Base-by-base conservation (phyloP, 2,888 invertebrate species). In the Agriopis leucophaearia region DNA sequence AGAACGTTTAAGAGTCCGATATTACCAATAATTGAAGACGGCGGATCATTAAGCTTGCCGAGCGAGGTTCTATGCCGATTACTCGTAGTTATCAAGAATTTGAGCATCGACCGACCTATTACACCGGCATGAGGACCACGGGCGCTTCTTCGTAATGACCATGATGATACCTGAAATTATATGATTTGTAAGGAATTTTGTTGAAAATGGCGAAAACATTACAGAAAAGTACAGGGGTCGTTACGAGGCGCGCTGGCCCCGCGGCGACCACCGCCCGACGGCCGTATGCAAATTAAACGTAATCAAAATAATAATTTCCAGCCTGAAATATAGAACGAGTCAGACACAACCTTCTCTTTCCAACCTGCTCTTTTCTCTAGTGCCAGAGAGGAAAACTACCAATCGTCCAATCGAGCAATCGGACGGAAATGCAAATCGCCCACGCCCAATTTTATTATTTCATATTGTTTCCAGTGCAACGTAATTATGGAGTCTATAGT, bases 161-260 rank as follows among this genome's bases (percentile, higher is more conserved):
- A 92, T 94, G 92, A 94, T 94, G 88, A 92, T 88, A 86, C 84
- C 88, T 87, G 88, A 93, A 92, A 94, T 94, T 94, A 94, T 92
- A 93, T 86, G 90, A 94, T 93, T 94, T 93, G 94, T 89, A 84
- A 79, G 94, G 93, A 94, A 93, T 92, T 93, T 93, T 92, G 93
- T 93, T 92, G 91, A 88, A 93, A 93, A 94, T 91, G 93, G 94
- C 93, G 93, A 94, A 94, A 93, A 94, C 90, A 94, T 94, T 93
- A 92, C 90, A 91, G 91, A 91, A 93, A 93, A 93, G 90, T 92
- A 92, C 91, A 88, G 92, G 93, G 92, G 90, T 90, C 84, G 90
- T 87, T 87, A 88, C 87, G 89, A 88, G 88, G 88, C 83, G 84
- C 80, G 68, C 71, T 74, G 73, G 86, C 88, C 90, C 81, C 72